Base-by-base conservation (phyloP, 2,797 vertebrate genomes). In the Spheniscus humboldti region DNA sequence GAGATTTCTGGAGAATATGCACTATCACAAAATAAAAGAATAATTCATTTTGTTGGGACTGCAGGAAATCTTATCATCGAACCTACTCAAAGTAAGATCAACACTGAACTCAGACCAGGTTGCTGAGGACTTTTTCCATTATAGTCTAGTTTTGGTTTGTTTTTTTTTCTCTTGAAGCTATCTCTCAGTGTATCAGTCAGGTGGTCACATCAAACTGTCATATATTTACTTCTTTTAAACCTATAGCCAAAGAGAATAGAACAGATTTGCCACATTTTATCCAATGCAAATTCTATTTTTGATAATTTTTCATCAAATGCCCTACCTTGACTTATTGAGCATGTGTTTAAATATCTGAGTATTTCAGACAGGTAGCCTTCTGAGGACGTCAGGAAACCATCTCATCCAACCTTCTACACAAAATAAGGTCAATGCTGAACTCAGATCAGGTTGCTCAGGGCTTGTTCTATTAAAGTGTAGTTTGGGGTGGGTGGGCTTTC, bases 401-500 rank as follows among this genome's bases (percentile, higher is more conserved):
- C 23, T 90, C 20, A 55, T 59, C 13, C 63, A 76, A 33, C 5
- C 31, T 69, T 52, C n/a, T 41, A 19, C 35, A 66, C 13, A 71
- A 93, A 81, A 45, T 28, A 62, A 56, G 18, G 8, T 57, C 50
- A 80, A 30, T 35, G 13, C 37, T 45, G 55, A 89, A 57, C 11
- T 37, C 10, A 41, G 43, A 47, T 41, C 57, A 47, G 25, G 12
- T 55, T 59, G 52, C 9, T 60, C 24, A 33, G 22, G 19, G 14
- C 18, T 72, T 71, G 28, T n/a, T 60, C 71, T 48, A 20, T 48
- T 43, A 13, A 79, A 43, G 28, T 27, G 33, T 23, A 45, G 22
- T 39, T 62, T 30, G 6, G 20, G 24, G 20, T 50, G 18, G 0
- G 41, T 41, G 41, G 6, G 0, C 1, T 22, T 13, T 9, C 31